A percentile compares a stretch with the other conserved stretches of the same genome.
Conservation (phyloP, 2,888 invertebrate species). For the Oeneis ivallda region DNA sequence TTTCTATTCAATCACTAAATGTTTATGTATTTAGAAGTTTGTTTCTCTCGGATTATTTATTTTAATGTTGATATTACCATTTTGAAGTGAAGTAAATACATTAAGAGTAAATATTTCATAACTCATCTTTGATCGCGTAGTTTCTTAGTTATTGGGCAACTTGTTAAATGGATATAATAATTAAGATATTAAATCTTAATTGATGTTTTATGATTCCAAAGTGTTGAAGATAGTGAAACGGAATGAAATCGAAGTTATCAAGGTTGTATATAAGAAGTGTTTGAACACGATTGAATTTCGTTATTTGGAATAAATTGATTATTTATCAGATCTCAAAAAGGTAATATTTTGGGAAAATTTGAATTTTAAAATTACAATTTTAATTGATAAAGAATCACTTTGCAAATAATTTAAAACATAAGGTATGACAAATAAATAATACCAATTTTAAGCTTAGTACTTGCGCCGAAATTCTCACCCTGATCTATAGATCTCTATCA, state of each 20-base stretch:
- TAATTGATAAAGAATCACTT: no score
- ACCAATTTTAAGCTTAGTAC: no score
- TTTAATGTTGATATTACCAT: no score
- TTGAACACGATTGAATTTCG: not conserved
- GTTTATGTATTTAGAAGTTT: no score
- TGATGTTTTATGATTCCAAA: not conserved
- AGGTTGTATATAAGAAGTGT: not conserved
- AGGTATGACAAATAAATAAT: no score
- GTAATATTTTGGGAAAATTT: not conserved
- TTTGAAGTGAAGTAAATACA: no score
- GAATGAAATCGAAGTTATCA: not conserved
- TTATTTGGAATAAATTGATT: not conserved
- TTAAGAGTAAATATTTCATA: not conserved
- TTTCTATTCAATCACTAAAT: no score
- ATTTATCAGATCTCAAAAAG: not conserved
- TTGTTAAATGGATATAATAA: not conserved
- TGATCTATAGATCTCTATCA: no score
- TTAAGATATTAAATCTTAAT: constrained; percentile 10
- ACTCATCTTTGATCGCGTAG: not conserved
- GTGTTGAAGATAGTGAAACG: not conserved
- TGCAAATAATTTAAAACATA: no score
- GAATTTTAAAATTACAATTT: no score
- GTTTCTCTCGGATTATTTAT: no score
- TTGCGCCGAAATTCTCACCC: no score
- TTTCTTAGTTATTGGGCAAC: not conserved